These are phyloP conservation scores for Malacoctenus gilli DNA, from an alignment of 2,797 vertebrate genomes.

Conservation along the genomic window DNA sequence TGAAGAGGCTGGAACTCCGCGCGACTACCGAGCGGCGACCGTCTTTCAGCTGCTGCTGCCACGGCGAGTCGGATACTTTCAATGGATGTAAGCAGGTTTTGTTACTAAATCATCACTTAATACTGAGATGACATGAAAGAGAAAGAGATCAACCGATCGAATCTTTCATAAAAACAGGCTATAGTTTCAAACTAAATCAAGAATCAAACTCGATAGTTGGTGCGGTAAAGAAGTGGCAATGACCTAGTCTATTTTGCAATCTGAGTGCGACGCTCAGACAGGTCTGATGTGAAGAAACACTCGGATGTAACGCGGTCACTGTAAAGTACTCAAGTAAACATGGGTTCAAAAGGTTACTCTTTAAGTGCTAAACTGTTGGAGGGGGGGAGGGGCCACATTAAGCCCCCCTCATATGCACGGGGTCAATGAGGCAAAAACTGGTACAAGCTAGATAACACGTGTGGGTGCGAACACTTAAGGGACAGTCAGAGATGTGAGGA, in stretches of 20 bases:
- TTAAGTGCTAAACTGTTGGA: slow-evolving; percentile 36
- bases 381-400: slow-evolving; percentile 5
- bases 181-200: slow-evolving; percentile 20
- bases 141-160: too few relatives aligned
- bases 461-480: slow-evolving; percentile 47
- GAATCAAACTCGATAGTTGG: too few relatives aligned
- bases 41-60: slow-evolving; percentile 14
- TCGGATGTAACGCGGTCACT: slow-evolving; percentile 2
- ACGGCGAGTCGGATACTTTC: slow-evolving; percentile 12
- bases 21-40: slow-evolving; percentile 22
- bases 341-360: slow-evolving; percentile 13
- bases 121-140: slow-evolving; percentile 14
- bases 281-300: slow-evolving; percentile 30
- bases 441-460: slow-evolving; percentile 45
- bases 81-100: slow-evolving; percentile 23
- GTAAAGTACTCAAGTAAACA: slow-evolving; percentile 16
- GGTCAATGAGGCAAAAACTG: slow-evolving; percentile 23
- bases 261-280: slow-evolving; percentile 17
- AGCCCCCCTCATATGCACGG: slow-evolving; percentile 45
- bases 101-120: slow-evolving; percentile 4
- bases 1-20: slow-evolving; percentile 9
- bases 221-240: not conserved
- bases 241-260: slow-evolving; percentile 7
- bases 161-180: too few relatives aligned
- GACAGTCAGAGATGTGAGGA: slow-evolving; percentile 23